Base-by-base conservation (phyloP, 2,888 invertebrate genomes). In the Trimorus sp. region DNA sequence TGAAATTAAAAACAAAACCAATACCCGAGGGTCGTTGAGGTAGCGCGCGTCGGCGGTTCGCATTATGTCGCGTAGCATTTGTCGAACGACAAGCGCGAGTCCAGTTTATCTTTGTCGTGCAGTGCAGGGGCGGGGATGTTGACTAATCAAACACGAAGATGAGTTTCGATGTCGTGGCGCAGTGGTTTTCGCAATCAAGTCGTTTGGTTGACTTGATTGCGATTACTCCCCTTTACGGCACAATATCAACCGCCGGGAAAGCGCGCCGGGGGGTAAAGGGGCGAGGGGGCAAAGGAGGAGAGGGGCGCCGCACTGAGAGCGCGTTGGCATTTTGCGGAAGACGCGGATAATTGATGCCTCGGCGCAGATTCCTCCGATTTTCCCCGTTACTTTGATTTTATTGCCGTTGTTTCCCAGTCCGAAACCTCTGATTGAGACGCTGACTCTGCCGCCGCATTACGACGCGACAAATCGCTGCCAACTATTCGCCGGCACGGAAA, bases 161-260 rank as follows among this genome's bases (percentile, higher is more conserved):
- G 80, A 80, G 62, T 79, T 78, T 77, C 68, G 77, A 66, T 77
- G 70, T 83, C 74, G 77, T 77, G 66, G 74, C 66, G 66, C 56
- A 71, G 81, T 69, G 79, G 79, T 80, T 85, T 83, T 84, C 81
- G 85, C 85, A 86, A 86, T 84, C 83, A 79, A 76, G 66, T 70
- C 66, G 82, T 80, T 70, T 77, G 83, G 74, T 74, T 26, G 26
- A 26, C 26, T 26, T 26, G 26, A 26, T 26, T 26, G 26, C 76
- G 85, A 84, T 85, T 86, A 84, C 85, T 83, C 69, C 81, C 80
- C 71, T 85, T 85, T 85, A 84, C 84, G 82, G 85, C 83, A 83
- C 82, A 83, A 84, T 85, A 84, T 84, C 83, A 74, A 75, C 68
- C 59, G 73, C 73, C 74, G 82, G 78, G 84, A 85, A 86, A 85